Conservation (phyloP, 2,888 invertebrate species). For the Cataglyphis albicans region DNA sequence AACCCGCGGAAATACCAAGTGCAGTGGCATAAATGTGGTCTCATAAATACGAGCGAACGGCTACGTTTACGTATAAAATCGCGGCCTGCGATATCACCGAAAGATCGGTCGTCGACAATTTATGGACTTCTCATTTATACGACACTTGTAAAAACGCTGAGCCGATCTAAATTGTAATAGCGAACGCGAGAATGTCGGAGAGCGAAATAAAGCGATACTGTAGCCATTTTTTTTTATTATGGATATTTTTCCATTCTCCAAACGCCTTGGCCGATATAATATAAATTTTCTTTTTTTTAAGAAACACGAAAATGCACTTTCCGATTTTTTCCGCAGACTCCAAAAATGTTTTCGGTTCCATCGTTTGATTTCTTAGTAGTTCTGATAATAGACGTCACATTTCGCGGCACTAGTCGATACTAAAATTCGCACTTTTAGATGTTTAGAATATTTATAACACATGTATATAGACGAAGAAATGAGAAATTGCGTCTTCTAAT, state of each 20-base stretch:
- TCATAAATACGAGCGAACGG: slow-evolving; percentile 62
- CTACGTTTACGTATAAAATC: slow-evolving; percentile 65
- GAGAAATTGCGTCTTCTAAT: slow-evolving; percentile 37
- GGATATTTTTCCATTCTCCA: not conserved
- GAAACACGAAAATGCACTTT: not conserved
- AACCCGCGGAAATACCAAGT: slow-evolving; percentile 71
- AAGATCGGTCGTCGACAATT: slow-evolving; percentile 51
- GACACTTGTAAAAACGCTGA: slow-evolving; percentile 41
- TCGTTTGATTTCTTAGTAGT: not conserved
- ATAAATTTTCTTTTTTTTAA: not conserved
- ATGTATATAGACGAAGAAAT: slow-evolving; percentile 11
- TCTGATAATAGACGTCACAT: not conserved
- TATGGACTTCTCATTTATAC: slow-evolving; percentile 41
- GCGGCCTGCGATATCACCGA: slow-evolving; percentile 28
- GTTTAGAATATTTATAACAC: not conserved
- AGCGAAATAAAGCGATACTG: not conserved
- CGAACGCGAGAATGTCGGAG: not conserved
- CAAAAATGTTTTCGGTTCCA: not conserved
- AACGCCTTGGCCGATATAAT: slow-evolving; percentile 7
- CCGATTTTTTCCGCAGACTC: not conserved
- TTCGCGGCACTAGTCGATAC: not conserved
- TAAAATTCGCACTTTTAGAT: slow-evolving; percentile 5
- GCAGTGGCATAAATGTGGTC: slow-evolving; percentile 61
- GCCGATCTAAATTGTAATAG: slow-evolving; percentile 17
- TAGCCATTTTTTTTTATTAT: not conserved